Evolutionary conservation across 2,113 vertebrate genomes (phyloP), one percentile per base, ranked within the genome.

Genomic region (Xenus cinereus): DNA sequence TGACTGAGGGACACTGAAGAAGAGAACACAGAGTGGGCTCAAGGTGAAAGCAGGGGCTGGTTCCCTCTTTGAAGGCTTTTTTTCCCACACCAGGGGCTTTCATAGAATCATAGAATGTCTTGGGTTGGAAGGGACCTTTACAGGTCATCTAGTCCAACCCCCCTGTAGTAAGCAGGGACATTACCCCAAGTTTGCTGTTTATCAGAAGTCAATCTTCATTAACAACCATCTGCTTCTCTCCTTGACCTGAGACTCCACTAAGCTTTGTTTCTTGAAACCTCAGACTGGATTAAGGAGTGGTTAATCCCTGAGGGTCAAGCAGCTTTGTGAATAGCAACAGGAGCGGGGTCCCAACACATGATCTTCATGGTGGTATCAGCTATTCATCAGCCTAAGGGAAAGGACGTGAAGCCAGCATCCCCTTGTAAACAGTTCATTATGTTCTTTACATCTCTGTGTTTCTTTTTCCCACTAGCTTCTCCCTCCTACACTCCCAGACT

Each of bases 371-470:
- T 50, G 69, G 41, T 53, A 30, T 91, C 79, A 72, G 53, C 35
- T 62, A 45, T 60, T 45, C 51, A 60, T 33, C n/a, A 35, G 28
- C 43, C 57, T 53, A 5, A 43, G 24, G 48, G 12, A 30, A 50
- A 76, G 57, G 35, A 51, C 41, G 10, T 5, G 30, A 45, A 60
- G 19, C 69, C 79, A 72, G 6, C 9, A 50, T 10, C 26, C 46
- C 53, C 79, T 95, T 95, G 91, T 84, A 95, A 95, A 95, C 72
- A 94, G 93, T 51, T 94, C 73, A 11, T 92, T 96, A 95, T 48
- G 72, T 87, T 86, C 72, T 94, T 96, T 83, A 85, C 79, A 89
- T 92, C 86, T 83, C 79, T 23, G 20, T 3, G 23, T 32, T 12
- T 46, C 73, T 75, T 75, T 87, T 60, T 35, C 45, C 73, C 86